Evolutionary conservation across 2,797 vertebrate species (phyloP), one percentile per base, ranked within the genome.

Genomic region (Coendou prehensilis): DNA sequence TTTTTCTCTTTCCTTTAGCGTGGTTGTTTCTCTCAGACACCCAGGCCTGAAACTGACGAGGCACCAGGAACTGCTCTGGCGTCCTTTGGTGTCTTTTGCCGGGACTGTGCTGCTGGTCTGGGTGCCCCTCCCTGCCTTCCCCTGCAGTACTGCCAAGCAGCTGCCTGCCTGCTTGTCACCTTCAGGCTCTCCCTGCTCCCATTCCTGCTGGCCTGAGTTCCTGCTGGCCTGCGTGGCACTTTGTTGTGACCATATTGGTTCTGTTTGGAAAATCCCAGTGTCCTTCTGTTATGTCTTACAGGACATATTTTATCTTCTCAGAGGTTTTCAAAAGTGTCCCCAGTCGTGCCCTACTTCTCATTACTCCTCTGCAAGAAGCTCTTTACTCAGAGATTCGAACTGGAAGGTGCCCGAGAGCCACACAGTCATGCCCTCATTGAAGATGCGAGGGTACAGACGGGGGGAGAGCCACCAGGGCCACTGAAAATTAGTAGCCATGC

Each of bases 211-310:
- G 13, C 56, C 13, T 84, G 63, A 15, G 6, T 5, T 3, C 56
- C 20, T 61, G 18, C 9, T 63, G 28, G 41, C 61, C 69, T 45
- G 9, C 3, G 1, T 18, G 17, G 50, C 9, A 4, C 67, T 94
- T 79, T 37, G n/a, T 30, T 41, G 76, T 80, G 59, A 67, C 30
- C 41, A 63, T 47, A 61, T 52, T 94, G 78, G 67, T 92, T 93
- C n/a, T 83, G 33, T 88, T 84, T 63, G 94, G 54, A 73, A 91
- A 81, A 76, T 64, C 78, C 41, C 52, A 71, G 18, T 37, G 30
- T 73, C 61, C 94, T 92, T 45, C 80, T 63, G 0, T 54, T 89
- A 18, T 10, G 7, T 47, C 22, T 57, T 84, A 28, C 0, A 20
- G 47, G 50, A 33, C 10, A 7, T 5, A 23, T 50, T n/a, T 76